Evolutionary conservation across 2,888 invertebrate species (phyloP).

Genomic region (Drosophila neonasuta): DNA sequence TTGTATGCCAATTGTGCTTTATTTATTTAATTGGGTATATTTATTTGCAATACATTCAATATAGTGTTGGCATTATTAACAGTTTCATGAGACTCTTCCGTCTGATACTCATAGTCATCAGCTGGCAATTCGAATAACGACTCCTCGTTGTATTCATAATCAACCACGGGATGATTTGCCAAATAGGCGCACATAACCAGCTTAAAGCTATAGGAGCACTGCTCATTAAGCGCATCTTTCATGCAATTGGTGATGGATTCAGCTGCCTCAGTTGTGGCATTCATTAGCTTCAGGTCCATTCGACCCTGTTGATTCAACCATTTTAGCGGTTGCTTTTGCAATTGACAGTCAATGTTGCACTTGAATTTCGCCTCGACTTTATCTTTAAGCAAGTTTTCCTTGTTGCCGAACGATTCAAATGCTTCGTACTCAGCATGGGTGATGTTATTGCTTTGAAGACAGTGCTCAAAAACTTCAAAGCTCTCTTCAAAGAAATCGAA

Average conservation of each 20-base stretch:
- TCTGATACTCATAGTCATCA: neutral
- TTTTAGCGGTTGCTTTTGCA: slow-evolving; percentile 6
- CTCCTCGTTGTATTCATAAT: slow-evolving; percentile 2
- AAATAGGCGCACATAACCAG: slow-evolving; percentile 15
- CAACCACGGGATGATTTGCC: slow-evolving; percentile 9
- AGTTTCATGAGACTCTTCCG: neutral
- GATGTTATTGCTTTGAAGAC: slow-evolving; percentile 3
- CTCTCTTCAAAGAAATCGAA: slow-evolving; percentile 19
- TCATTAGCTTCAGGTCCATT: slow-evolving; percentile 16
- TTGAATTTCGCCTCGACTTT: slow-evolving; percentile 15
- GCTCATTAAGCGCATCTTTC: slow-evolving; percentile 10
- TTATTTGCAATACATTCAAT: no score
- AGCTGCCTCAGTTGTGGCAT: slow-evolving; percentile 9
- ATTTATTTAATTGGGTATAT: no score
- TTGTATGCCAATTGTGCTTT: no score
- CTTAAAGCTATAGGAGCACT: slow-evolving; percentile 20
- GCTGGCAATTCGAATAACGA: neutral
- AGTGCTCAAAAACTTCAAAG: slow-evolving; percentile 4
- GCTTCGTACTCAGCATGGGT: slow-evolving; percentile 12
- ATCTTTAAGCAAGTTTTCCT: slow-evolving; percentile 5
- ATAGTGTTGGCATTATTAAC: neutral
- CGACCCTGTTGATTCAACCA: slow-evolving; percentile 6
- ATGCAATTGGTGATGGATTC: slow-evolving; percentile 12
- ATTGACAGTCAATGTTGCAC: slow-evolving; percentile 18
- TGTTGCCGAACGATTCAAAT: slow-evolving; percentile 11